These are phyloP conservation scores for Phodopus roborovskii DNA, from an alignment of 2,113 vertebrate species.

Conservation along the genomic window DNA sequence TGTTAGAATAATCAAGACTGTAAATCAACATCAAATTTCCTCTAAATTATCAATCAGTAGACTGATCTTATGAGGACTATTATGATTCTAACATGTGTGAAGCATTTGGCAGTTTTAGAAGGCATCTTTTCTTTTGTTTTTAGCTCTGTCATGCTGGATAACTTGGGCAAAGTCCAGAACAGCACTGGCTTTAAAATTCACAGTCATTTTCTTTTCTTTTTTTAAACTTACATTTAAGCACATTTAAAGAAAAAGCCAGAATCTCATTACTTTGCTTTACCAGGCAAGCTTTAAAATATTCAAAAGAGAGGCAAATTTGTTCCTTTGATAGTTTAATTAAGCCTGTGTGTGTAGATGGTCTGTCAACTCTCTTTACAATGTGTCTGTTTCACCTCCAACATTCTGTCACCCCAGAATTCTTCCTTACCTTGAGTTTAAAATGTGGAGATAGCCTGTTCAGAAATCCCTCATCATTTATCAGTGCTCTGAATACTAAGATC, in stretches of 20 bases:
- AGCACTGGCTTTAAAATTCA: background rate
- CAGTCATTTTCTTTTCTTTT: slow-evolving; percentile 19
- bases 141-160: background rate
- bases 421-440: slow-evolving; percentile 17
- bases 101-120: slow-evolving; percentile 33
- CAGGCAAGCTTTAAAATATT: slow-evolving; percentile 57
- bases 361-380: slow-evolving; percentile 53
- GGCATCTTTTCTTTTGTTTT: background rate
- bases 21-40: slow-evolving; percentile 21
- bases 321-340: slow-evolving; percentile 63
- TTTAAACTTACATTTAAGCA: background rate
- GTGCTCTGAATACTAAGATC: background rate
- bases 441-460: background rate
- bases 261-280: slow-evolving; percentile 56
- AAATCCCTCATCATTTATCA: background rate
- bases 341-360: background rate
- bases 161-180: slow-evolving; percentile 38
- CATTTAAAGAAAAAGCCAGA: background rate
- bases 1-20: background rate
- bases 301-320: slow-evolving; percentile 44
- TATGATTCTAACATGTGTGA: background rate
- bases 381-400: slow-evolving; percentile 15
- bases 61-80: background rate
- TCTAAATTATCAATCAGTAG: background rate
- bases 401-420: slow-evolving; percentile 35